Conservation (phyloP, 1,140 invertebrate genomes). For the Neomicropteryx cornuta region DNA sequence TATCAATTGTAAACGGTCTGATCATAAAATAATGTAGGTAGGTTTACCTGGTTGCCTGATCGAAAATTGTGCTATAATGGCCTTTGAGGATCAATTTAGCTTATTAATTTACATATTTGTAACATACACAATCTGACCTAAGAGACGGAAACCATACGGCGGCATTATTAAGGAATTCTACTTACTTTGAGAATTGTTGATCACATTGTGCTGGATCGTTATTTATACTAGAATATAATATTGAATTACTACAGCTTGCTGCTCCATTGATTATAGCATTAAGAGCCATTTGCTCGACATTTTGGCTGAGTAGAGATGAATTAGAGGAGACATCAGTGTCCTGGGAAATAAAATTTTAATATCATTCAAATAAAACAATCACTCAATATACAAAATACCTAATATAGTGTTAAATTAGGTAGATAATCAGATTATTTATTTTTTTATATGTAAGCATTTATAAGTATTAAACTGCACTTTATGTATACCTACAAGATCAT, state of each 20-base stretch:
- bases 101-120: neutral
- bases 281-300: conserved; percentile 39
- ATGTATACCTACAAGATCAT: neutral
- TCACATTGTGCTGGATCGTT: conserved; percentile 45
- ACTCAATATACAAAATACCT: neutral
- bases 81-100: neutral
- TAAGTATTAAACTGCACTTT: neutral
- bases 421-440: too few relatives aligned
- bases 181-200: conserved; percentile 40
- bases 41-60: neutral
- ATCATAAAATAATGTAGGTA: neutral
- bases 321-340: conserved; percentile 32
- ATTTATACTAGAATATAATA: conserved; percentile 42
- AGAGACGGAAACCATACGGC: conserved; percentile 3
- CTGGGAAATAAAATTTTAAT: conserved; percentile 20
- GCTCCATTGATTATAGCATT: conserved; percentile 37
- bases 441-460: neutral
- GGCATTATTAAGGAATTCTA: conserved; percentile 5
- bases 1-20: neutral
- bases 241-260: conserved; percentile 35
- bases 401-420: too few relatives aligned
- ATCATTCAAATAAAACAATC: neutral
- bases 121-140: neutral
- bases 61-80: neutral
- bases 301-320: conserved; percentile 27